These are phyloP conservation scores for Fistularia tabacaria DNA, from an alignment of 2,797 vertebrate genomes.

Conservation along the genomic window DNA sequence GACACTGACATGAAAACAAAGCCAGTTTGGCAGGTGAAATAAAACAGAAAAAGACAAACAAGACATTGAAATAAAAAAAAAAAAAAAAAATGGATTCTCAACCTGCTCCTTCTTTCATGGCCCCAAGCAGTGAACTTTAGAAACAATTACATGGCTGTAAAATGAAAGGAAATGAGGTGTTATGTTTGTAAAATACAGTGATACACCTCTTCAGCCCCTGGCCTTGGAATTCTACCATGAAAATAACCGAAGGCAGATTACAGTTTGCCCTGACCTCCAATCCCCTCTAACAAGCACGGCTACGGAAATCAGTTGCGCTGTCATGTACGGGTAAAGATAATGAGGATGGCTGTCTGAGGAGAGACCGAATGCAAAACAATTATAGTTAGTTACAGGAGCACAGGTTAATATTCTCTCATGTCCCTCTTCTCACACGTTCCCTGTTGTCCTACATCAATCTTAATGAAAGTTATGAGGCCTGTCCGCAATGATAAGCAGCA, in stretches of 20 bases:
- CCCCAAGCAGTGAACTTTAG: conserved; percentile 35
- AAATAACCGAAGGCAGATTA: conserved; percentile 70
- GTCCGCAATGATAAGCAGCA: conserved; percentile 98
- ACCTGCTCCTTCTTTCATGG: conserved; percentile 18
- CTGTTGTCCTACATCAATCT: conserved; percentile 93
- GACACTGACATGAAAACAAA: no score
- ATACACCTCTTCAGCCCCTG: conserved; percentile 50
- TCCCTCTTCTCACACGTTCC: conserved; percentile 78
- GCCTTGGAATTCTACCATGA: conserved; percentile 58
- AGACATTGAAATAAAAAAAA: neutral
- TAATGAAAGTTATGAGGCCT: conserved; percentile 99
- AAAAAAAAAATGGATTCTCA: conserved; percentile 8
- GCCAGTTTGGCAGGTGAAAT: neutral
- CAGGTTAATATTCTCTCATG: conserved; percentile 99
- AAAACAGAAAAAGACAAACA: neutral
- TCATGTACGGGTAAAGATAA: conserved; percentile 95
- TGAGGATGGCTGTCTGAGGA: conserved; percentile 87
- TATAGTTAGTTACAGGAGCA: conserved; percentile 93
- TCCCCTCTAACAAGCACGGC: conserved; percentile 74
- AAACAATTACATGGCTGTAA: conserved; percentile 55
- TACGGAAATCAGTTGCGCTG: conserved; percentile 86
- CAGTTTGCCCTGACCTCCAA: conserved; percentile 74
- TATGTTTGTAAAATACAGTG: conserved; percentile 61
- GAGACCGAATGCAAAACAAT: conserved; percentile 94
- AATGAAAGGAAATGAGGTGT: conserved; percentile 60